phyloP scores from a whole-genome alignment of 2,888 invertebrate genomes.

The Aproaerema taeniolella region DNA sequence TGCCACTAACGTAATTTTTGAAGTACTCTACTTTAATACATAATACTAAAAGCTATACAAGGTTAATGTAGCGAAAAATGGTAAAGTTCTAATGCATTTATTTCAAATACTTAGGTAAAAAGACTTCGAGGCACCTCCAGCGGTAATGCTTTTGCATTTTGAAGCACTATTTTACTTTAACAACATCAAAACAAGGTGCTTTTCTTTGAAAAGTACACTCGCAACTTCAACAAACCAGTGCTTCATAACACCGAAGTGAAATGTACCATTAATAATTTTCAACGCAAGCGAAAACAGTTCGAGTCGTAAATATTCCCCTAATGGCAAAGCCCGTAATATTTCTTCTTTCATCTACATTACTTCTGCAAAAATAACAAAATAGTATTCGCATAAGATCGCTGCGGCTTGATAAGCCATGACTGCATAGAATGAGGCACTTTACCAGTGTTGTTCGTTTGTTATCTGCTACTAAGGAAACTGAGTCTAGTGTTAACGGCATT shows the following conservation, averaged over 20 bases:
- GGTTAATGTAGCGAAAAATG: too few relatives aligned
- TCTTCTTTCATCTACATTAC: constrained; percentile 64
- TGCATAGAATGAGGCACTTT: constrained; percentile 55
- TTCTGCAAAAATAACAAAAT: constrained; percentile 70
- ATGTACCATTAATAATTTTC: constrained; percentile 54
- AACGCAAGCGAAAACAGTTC: constrained; percentile 49
- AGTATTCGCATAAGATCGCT: constrained; percentile 55
- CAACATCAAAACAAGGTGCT: constrained; percentile 5
- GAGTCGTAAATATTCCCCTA: constrained; percentile 53
- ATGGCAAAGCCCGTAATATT: constrained; percentile 57
- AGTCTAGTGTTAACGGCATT: constrained; percentile 36
- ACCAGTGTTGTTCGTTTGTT: constrained; percentile 44
- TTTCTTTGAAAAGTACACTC: constrained; percentile 10
- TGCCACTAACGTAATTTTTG: too few relatives aligned
- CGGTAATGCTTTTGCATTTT: constrained; percentile 8
- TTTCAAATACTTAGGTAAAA: constrained; percentile 7
- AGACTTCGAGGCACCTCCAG: not conserved
- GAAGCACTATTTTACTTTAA: constrained; percentile 1
- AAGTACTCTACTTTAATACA: too few relatives aligned
- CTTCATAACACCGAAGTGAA: constrained; percentile 29
- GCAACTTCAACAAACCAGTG: constrained; percentile 7
- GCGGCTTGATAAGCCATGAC: constrained; percentile 51
- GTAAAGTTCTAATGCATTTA: constrained; percentile 1
- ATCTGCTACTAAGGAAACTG: constrained; percentile 38
- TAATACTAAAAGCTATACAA: too few relatives aligned